These are phyloP conservation scores for Amphiprion ocellaris DNA, from an alignment of 2,113 vertebrate genomes.

Conservation along the genomic window DNA sequence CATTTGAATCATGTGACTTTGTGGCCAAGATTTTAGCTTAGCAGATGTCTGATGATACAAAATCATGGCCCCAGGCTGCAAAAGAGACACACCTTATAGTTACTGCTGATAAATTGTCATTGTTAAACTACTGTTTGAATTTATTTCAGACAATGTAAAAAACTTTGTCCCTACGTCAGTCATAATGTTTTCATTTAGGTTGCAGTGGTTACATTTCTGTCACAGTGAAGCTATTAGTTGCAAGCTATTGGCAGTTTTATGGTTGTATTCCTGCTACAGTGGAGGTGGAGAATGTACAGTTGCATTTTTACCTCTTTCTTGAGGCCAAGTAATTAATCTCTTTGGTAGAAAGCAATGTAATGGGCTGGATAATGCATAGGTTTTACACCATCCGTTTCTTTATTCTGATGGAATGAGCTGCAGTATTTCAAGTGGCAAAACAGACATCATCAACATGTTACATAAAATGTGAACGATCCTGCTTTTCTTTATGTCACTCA, in stretches of 20 bases:
- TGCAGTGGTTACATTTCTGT: conserved; percentile 14
- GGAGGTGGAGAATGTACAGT: conserved; percentile 8
- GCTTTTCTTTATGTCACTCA: not conserved
- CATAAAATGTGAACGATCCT: not conserved
- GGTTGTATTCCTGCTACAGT: conserved; percentile 20
- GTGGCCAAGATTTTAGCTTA: not conserved
- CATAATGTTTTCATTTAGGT: conserved; percentile 20
- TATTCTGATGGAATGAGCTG: not conserved
- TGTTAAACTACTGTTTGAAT: not conserved
- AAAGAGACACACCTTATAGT: conserved; percentile 7
- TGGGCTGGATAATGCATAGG: conserved; percentile 32
- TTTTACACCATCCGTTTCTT: conserved; percentile 15
- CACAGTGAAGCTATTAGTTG: conserved; percentile 37
- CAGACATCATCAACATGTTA: conserved; percentile 2
- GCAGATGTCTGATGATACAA: not conserved
- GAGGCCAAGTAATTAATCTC: conserved; percentile 39
- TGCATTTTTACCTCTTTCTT: conserved; percentile 21
- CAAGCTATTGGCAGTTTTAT: conserved; percentile 38
- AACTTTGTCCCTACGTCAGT: conserved; percentile 11
- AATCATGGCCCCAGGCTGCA: not conserved
- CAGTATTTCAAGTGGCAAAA: not conserved
- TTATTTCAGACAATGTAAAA: not conserved
- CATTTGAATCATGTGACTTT: not conserved
- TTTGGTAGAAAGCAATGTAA: conserved; percentile 38
- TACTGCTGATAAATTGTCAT: conserved; percentile 11